phyloP scores from a whole-genome alignment of 2,797 vertebrate genomes.

The Saxicola maurus region DNA sequence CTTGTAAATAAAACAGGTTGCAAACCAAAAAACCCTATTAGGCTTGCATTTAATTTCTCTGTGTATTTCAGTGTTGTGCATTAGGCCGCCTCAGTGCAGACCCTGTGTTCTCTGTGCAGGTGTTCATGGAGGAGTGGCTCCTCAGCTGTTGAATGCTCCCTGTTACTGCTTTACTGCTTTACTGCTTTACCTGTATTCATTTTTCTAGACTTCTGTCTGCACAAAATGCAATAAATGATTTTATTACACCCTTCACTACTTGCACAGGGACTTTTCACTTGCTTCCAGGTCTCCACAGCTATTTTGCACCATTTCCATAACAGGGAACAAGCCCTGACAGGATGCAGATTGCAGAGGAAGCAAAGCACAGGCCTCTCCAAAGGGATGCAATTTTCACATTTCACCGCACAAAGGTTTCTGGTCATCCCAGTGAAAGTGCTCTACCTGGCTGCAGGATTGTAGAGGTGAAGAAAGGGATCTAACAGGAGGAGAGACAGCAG shows the following conservation, averaged over 20 bases:
- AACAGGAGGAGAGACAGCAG: not conserved
- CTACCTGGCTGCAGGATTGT: not conserved
- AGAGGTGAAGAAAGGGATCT: not conserved
- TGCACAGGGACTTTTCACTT: not conserved
- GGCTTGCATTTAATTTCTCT: slow-evolving; percentile 89
- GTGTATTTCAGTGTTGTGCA: slow-evolving; percentile 85
- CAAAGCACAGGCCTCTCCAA: not conserved
- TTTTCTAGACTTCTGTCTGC: slow-evolving; percentile 98
- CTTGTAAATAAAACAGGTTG: slow-evolving; percentile 76
- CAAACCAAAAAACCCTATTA: slow-evolving; percentile 68
- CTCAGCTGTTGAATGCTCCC: slow-evolving; percentile 91
- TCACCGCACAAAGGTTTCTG: not conserved
- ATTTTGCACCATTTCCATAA: not conserved
- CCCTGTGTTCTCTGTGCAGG: slow-evolving; percentile 87
- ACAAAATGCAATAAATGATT: slow-evolving; percentile 99
- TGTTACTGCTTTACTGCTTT: slow-evolving; percentile 96
- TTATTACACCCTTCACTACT: slow-evolving; percentile 86
- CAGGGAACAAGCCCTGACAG: not conserved
- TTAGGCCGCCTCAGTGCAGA: slow-evolving; percentile 57
- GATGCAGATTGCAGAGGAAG: not conserved
- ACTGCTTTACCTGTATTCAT: slow-evolving; percentile 90
- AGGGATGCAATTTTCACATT: not conserved
- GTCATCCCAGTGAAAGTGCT: not conserved
- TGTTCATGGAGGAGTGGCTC: slow-evolving; percentile 86
- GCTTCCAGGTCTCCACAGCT: not conserved